Evolutionary conservation across 1,140 invertebrate species (phyloP), one percentile per base, ranked within the genome.

Genomic region (Lucilia sericata): DNA sequence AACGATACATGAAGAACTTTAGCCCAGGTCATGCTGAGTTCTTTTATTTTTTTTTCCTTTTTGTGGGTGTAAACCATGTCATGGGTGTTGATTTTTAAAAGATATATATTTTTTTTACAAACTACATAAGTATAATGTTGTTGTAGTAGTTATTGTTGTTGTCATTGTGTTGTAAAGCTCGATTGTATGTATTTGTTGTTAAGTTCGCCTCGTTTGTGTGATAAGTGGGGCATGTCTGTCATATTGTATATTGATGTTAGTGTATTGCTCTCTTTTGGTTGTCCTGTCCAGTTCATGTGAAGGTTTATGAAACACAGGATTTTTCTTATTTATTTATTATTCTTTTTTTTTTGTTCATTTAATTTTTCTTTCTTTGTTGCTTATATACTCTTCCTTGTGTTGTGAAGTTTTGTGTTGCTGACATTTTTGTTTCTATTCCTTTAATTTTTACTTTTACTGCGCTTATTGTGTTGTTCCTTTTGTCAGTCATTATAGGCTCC

Each of bases 61-160:
- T 80, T 80, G 42, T 49, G 76, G 76, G 76, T 80, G 76, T 80
- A 80, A 80, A 80, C 76, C 76, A 80, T 80, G 76, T 80, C 76
- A 80, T 19, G 76, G 76, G 76, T 80, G 76, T 80, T 80, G 76
- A 80, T 80, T 80, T 47, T 80, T 80, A 70, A 70, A 70, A 70
- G 0, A 70, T 14, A 25, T n/a, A 2, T 3, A n/a, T 76, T 76
- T 76, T 76, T 42, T 7, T 10, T 30, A 74, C 34, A 36, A 34
- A 25, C n/a, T 13, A 25, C 70, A 19, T 25, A 60, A 17, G 14
- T 60, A 60, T n/a, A 60, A 60, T 17, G 14, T 75, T 19, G 30
- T 36, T 36, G 30, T 51, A 14, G 76, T 19, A 5, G 42, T 47
- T 47, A n/a, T 17, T 47, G 75, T 14, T 78, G 12, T 47, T 75